Base-by-base conservation (phyloP, 2,888 invertebrate species). In the Acleris sparsana region DNA sequence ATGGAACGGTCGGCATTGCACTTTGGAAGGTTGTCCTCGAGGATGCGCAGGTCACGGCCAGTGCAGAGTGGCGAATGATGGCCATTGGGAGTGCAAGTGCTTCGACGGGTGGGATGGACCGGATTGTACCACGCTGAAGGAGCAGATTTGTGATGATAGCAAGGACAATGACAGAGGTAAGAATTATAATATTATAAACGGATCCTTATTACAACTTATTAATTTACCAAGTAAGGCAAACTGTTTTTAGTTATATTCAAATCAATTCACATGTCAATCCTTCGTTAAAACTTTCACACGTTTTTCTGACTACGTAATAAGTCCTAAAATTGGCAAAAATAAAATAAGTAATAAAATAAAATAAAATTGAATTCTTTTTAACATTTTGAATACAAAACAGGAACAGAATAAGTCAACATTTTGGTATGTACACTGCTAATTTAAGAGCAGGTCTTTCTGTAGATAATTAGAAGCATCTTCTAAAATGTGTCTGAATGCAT, bases 1-100 rank as follows among this genome's bases (percentile, higher is more conserved):
- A 0, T 99, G 99, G 99, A 99, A 99, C 89, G 99, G 99, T 46
- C 96, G 97, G 73, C 99, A 99, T 85, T 99, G 99, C 88, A 98
- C 98, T 39, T 94, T 99, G 81, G 97, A 97, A 86, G 97, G 97
- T 3, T 99, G 99, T 85, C 98, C 99, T 0, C 86, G 93, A 67
- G 94, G 93, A 0, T 99, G 99, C 86, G 97, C 97, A 52, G 96
- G 95, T 22, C 98, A 99, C 83, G 99, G 99, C 0, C 97, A 97
- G 80, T 99, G 99, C 85, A 94, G 96, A 68, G 96, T 96, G 69
- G 96, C 96, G 78, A 93, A 94, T 63, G 96, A 97, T 75, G 95
- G 95, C 48, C 95, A 96, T 69, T 99, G 99, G 98, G 96, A 97
- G 79, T 99, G 99, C 89, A 95, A 96, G 71, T 99, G 99, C 89